Percentiles rank a stretch among this genome's conserved stretches.
phyloP scores from a whole-genome alignment of 2,888 invertebrate genomes.

The Pyrrhia umbra region DNA sequence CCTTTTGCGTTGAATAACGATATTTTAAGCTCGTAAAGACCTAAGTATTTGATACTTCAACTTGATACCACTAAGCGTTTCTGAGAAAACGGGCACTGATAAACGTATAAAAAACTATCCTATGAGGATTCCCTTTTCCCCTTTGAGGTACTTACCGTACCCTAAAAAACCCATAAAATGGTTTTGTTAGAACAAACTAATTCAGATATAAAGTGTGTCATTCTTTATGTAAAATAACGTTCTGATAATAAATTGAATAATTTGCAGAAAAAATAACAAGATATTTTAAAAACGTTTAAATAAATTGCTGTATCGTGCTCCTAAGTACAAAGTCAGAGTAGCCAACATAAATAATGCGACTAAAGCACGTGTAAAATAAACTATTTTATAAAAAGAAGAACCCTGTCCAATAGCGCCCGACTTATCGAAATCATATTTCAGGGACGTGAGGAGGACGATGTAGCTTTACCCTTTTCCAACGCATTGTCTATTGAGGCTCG shows the following conservation, averaged over 20 bases:
- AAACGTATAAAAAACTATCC: too few relatives aligned
- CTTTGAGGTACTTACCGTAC: too few relatives aligned
- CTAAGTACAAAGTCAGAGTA: constrained; percentile 61
- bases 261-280: constrained; percentile 52
- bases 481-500: constrained; percentile 81
- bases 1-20: too few relatives aligned
- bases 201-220: too few relatives aligned
- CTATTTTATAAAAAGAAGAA: constrained; percentile 82
- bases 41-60: too few relatives aligned
- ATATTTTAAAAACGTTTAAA: constrained; percentile 56
- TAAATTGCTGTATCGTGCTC: constrained; percentile 65
- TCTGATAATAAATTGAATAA: constrained; percentile 18
- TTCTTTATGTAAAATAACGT: constrained; percentile 3
- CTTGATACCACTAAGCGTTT: too few relatives aligned
- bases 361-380: constrained; percentile 82
- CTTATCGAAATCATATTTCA: constrained; percentile 90
- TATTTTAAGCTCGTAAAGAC: too few relatives aligned
- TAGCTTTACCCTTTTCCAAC: constrained; percentile 84
- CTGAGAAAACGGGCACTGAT: too few relatives aligned
- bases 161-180: too few relatives aligned
- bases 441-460: constrained; percentile 86
- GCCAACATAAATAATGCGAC: constrained; percentile 69
- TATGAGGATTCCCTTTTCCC: too few relatives aligned
- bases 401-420: constrained; percentile 86
- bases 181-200: too few relatives aligned